Conservation (phyloP, 2,797 vertebrate species). For the Pangasius sanitwongsei region DNA sequence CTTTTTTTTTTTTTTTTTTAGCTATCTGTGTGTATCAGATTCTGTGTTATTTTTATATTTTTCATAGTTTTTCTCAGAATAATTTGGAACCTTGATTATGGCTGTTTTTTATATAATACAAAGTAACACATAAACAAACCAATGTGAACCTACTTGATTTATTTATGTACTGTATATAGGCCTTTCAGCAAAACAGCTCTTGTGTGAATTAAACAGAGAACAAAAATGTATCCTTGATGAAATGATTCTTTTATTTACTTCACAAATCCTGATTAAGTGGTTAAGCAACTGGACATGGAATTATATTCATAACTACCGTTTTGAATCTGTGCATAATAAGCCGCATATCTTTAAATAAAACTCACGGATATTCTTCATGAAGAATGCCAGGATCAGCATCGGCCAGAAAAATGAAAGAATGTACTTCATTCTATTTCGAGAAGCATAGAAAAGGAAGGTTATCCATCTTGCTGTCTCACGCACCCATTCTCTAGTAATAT, state of each 20-base stretch:
- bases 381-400: neutral
- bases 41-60: neutral
- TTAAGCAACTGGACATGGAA: neutral
- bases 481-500: neutral
- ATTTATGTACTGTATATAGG: slow-evolving; percentile 4
- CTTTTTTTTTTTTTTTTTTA: neutral
- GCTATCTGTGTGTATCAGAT: neutral
- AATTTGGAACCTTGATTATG: neutral
- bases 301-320: neutral
- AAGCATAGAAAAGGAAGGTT: neutral
- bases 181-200: neutral
- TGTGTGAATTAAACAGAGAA: neutral
- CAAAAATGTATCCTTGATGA: neutral
- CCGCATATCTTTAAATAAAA: neutral
- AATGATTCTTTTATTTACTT: neutral
- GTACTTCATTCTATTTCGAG: neutral
- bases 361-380: neutral
- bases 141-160: neutral
- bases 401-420: neutral
- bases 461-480: neutral
- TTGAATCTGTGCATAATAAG: neutral
- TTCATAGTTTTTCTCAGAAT: neutral
- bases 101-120: neutral
- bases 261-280: neutral
- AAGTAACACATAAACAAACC: neutral